phyloP scores from a whole-genome alignment of 2,888 invertebrate genomes.

The Flexamia atlantica region DNA sequence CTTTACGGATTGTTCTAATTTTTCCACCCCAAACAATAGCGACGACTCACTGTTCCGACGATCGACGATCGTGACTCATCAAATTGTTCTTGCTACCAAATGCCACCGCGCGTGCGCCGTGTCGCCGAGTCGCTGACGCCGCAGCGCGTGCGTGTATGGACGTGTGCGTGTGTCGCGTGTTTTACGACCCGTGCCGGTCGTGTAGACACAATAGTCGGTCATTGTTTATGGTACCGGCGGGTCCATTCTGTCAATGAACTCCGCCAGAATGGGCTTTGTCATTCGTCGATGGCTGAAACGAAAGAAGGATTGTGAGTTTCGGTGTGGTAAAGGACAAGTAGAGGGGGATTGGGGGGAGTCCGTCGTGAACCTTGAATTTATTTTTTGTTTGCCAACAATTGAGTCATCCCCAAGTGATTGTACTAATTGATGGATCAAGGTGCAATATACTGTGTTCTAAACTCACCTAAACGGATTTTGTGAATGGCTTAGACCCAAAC shows the following conservation, averaged over 20 bases:
- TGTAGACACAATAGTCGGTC: constrained; percentile 38
- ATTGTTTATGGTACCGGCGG: constrained; percentile 37
- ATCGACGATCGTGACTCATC: background rate
- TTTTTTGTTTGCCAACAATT: no score
- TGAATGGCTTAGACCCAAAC: no score
- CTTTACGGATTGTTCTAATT: constrained; percentile 5
- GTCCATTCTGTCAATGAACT: constrained; percentile 38
- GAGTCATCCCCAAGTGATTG: no score
- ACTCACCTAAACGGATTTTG: no score
- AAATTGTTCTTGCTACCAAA: background rate
- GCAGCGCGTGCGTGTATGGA: background rate
- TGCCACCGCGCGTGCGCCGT: background rate
- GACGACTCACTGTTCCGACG: background rate
- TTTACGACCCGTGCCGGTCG: constrained; percentile 29
- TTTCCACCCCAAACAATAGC: constrained; percentile 4
- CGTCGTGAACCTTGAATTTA: no score
- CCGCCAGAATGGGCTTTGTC: constrained; percentile 30
- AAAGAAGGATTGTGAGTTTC: background rate
- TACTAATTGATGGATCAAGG: no score
- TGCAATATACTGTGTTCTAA: no score
- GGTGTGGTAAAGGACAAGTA: no score
- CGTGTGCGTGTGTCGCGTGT: constrained; percentile 7
- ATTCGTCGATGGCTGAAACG: background rate
- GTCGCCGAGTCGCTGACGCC: background rate
- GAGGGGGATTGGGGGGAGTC: no score